phyloP scores from a whole-genome alignment of 2,797 vertebrate species.

The Setipinna tenuifilis region DNA sequence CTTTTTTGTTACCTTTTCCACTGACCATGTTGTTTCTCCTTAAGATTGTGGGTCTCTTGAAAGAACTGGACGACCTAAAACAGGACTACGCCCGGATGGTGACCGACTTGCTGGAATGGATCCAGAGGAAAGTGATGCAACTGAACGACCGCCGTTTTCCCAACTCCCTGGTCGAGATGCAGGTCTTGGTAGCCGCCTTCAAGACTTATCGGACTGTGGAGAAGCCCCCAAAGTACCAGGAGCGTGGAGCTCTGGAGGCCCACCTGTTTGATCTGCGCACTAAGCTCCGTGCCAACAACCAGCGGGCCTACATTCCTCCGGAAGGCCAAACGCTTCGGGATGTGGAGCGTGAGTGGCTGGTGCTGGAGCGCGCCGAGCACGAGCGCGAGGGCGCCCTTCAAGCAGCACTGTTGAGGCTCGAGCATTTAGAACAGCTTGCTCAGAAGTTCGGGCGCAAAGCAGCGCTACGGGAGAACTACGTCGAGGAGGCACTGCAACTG shows the following conservation, averaged over 20 bases:
- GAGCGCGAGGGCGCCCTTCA: conserved; percentile 79
- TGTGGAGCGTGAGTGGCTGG: conserved; percentile 81
- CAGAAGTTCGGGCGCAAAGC: conserved; percentile 85
- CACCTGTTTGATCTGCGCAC: conserved; percentile 86
- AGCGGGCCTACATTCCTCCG: conserved; percentile 77
- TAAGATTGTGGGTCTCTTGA: conserved; percentile 83
- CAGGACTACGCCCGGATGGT: conserved; percentile 78
- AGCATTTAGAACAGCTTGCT: conserved; percentile 84
- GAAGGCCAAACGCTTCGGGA: conserved; percentile 80
- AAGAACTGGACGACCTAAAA: conserved; percentile 81
- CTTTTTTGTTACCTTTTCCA: not conserved
- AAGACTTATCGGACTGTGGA: conserved; percentile 84
- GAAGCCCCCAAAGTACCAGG: conserved; percentile 88
- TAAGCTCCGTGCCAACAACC: conserved; percentile 84
- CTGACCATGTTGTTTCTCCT: not conserved
- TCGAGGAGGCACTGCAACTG: conserved; percentile 78
- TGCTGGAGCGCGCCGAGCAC: conserved; percentile 84
- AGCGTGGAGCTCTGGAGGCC: conserved; percentile 83
- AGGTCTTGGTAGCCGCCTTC: conserved; percentile 79
- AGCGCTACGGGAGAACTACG: conserved; percentile 80
- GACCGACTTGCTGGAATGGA: conserved; percentile 83
- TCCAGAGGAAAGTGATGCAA: conserved; percentile 78
- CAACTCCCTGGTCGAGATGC: conserved; percentile 81
- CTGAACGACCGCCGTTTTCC: conserved; percentile 81
- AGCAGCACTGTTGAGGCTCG: conserved; percentile 78